Conservation (phyloP, 2,797 vertebrate genomes). For the Esox masquinongy region DNA sequence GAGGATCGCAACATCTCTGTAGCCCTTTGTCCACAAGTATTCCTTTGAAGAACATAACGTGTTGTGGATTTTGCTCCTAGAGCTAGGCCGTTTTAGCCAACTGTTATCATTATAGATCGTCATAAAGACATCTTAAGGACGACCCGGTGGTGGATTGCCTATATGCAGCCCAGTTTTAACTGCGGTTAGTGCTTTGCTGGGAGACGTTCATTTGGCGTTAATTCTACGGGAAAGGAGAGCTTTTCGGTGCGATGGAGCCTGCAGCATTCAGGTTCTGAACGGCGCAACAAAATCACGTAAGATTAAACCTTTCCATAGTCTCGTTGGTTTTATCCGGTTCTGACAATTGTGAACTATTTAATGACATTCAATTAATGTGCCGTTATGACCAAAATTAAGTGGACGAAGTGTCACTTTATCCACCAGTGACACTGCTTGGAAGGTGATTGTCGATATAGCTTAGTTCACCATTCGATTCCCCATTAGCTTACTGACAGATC, state of each 20-base stretch:
- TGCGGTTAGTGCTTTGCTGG: slow-evolving; percentile 13
- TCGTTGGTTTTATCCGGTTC: background rate
- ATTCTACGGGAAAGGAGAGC: slow-evolving; percentile 31
- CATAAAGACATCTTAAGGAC: slow-evolving; percentile 1
- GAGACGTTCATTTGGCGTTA: slow-evolving; percentile 8
- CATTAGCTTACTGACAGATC: background rate
- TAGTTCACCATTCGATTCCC: background rate
- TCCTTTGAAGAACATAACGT: background rate
- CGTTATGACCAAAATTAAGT: background rate
- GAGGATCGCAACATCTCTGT: background rate
- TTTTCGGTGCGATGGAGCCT: slow-evolving; percentile 62
- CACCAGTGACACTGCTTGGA: background rate
- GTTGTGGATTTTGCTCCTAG: slow-evolving; percentile 37
- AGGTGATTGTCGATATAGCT: background rate
- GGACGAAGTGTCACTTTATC: background rate
- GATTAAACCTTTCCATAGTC: slow-evolving; percentile 19
- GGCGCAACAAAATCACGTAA: slow-evolving; percentile 33
- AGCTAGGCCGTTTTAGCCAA: slow-evolving; percentile 21
- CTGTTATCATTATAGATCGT: background rate
- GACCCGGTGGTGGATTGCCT: background rate
- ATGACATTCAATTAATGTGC: slow-evolving; percentile 1
- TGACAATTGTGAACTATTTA: slow-evolving; percentile 25
- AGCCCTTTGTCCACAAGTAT: background rate
- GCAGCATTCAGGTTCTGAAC: slow-evolving; percentile 57
- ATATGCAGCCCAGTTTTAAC: background rate